Evolutionary conservation across 2,888 invertebrate genomes (phyloP).

Genomic region (Ichneumoninae sp.): DNA sequence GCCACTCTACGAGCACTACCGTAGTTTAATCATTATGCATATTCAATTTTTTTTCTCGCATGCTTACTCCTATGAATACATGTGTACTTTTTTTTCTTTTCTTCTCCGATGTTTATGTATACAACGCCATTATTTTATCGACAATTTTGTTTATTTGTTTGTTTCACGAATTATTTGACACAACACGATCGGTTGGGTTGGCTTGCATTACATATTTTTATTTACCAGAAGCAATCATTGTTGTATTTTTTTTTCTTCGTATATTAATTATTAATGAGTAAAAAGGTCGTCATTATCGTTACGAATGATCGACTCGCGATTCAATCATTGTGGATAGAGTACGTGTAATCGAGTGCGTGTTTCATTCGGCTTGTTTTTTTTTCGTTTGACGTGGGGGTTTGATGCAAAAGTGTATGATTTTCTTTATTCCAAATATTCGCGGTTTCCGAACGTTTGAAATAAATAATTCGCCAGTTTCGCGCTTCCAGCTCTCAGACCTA

Average conservation of each 20-base stretch:
- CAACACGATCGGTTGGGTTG: slow-evolving; percentile 78
- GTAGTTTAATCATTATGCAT: slow-evolving; percentile 77
- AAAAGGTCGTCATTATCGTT: slow-evolving; percentile 80
- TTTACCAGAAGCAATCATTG: slow-evolving; percentile 80
- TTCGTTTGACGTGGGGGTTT: slow-evolving; percentile 69
- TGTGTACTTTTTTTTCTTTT: slow-evolving; percentile 72
- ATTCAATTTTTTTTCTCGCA: slow-evolving; percentile 74
- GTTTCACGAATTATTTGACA: slow-evolving; percentile 73
- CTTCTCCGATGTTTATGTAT: slow-evolving; percentile 70
- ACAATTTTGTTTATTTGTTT: slow-evolving; percentile 66
- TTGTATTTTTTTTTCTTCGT: slow-evolving; percentile 70
- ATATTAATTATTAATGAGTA: slow-evolving; percentile 76
- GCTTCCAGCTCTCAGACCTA: slow-evolving; percentile 27
- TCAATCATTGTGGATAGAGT: slow-evolving; percentile 74
- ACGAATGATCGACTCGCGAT: slow-evolving; percentile 79
- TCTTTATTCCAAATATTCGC: slow-evolving; percentile 34
- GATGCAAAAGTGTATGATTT: slow-evolving; percentile 79
- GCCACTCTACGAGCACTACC: slow-evolving; percentile 79
- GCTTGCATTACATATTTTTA: slow-evolving; percentile 80
- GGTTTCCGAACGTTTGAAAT: slow-evolving; percentile 37
- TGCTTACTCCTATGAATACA: slow-evolving; percentile 80
- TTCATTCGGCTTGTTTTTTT: slow-evolving; percentile 72
- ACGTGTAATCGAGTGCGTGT: slow-evolving; percentile 71
- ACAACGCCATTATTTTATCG: slow-evolving; percentile 68
- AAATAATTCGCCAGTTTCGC: slow-evolving; percentile 38